Base-by-base conservation (phyloP, 2,888 invertebrate genomes). In the Abscondita cerata region DNA sequence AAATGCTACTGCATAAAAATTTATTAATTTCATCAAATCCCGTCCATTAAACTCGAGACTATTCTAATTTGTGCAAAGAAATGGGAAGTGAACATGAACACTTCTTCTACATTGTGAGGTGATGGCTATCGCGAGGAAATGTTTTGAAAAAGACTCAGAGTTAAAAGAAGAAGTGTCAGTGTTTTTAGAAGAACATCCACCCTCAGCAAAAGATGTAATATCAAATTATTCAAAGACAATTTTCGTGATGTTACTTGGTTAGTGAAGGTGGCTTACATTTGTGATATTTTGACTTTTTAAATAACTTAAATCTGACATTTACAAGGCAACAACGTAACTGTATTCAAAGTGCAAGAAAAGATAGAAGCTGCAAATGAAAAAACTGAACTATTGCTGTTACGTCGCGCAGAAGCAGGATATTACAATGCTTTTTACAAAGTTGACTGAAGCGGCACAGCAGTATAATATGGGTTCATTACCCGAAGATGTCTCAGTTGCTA, bases 41-140 rank as follows among this genome's bases (percentile, higher is more conserved):
- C 52, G 52, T 52, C 52, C 38, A 38, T 40, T 52, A 34, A 52
- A 52, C 18, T 16, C 19, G 41, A 53, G 53, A 44, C n/a, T 53
- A 15, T 53, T 53, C 53, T 18, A 18, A 41, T 18, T 53, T 53
- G 13, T 53, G 53, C 44, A 53, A 53, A 38, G 53, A 44, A 53
- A 44, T 53, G 53, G 53, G 25, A 18, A 53, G 44, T 53, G 44
- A 53, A 19, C 44, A 53, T 25, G 20, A 53, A 53, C 53, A 53
- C 53, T 53, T 34, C 53, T 53, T 40, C 41, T 53, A 34, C 34
- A 53, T 53, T 53, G 53, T 40, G 44, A 15, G 15, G 13, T 20
- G 20, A 47, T 18, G 6, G 18, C n/a, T n/a, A n/a, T n/a, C n/a
- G n/a, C n/a, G n/a, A n/a, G n/a, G n/a, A n/a, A n/a, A n/a, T n/a